These are phyloP conservation scores for Cygnus buccinator DNA, from an alignment of 2,113 vertebrate species.

Conservation along the genomic window DNA sequence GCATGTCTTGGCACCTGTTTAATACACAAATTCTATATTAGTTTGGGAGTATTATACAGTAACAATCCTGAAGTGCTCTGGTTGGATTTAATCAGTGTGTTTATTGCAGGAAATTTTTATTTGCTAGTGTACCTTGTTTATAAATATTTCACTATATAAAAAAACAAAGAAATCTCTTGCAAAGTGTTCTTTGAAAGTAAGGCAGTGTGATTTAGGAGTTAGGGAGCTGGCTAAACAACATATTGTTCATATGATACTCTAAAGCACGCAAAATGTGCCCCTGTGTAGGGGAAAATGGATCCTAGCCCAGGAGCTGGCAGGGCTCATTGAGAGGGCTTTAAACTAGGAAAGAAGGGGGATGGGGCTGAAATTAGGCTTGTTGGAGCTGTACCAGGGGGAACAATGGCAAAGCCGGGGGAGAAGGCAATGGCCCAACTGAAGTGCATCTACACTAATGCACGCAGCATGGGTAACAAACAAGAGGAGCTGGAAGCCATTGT, in stretches of 20 bases:
- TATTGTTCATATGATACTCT: accelerated
- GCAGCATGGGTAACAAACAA: no score
- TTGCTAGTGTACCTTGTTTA: background rate
- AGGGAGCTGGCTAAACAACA: background rate
- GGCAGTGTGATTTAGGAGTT: background rate
- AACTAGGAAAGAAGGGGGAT: no score
- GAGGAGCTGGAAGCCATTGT: no score
- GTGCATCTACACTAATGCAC: no score
- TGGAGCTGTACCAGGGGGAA: no score
- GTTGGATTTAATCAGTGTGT: background rate
- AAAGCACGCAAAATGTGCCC: background rate
- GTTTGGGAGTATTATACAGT: background rate
- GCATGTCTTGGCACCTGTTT: background rate
- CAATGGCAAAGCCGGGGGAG: no score
- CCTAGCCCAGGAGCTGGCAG: no score
- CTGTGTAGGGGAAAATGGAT: no score
- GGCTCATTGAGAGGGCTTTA: no score
- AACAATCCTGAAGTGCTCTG: background rate
- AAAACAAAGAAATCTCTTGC: background rate
- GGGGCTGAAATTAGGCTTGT: no score
- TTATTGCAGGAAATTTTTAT: background rate
- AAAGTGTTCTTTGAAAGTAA: background rate
- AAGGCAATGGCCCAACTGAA: no score
- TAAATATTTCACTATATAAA: background rate
- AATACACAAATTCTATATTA: background rate